phyloP scores from a whole-genome alignment of 1,140 invertebrate genomes.

The Hypsibius dujardini region DNA sequence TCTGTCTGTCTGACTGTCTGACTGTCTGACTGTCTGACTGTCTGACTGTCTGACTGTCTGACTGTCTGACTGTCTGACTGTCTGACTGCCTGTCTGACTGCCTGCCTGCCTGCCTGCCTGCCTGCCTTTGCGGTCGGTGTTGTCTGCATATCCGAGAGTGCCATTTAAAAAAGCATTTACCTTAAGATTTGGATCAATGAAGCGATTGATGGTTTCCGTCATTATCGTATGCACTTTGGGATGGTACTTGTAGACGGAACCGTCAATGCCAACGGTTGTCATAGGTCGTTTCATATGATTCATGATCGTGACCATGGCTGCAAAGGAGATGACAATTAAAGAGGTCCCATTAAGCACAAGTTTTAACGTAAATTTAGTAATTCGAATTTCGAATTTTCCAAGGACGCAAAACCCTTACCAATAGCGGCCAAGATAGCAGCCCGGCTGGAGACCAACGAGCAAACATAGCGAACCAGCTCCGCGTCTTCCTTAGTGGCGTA shows the following conservation, averaged over 20 bases:
- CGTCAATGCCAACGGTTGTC: slow-evolving; percentile 90
- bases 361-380: slow-evolving; percentile 12
- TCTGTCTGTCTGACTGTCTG: too few species aligned
- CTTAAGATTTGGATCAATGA: slow-evolving; percentile 42
- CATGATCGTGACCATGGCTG: slow-evolving; percentile 51
- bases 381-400: slow-evolving; percentile 7
- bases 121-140: too few species aligned
- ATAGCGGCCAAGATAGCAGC: slow-evolving; percentile 85
- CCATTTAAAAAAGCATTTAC: slow-evolving; percentile 20
- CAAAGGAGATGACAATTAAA: slow-evolving; percentile 21
- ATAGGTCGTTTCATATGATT: slow-evolving; percentile 62
- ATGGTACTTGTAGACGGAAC: slow-evolving; percentile 93
- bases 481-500: slow-evolving; percentile 64
- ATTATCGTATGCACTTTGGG: slow-evolving; percentile 91
- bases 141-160: neutral
- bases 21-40: neutral
- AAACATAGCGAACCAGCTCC: slow-evolving; percentile 68
- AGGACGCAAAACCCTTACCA: slow-evolving; percentile 41
- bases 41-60: neutral
- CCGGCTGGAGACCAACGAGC: slow-evolving; percentile 69
- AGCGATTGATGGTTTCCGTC: slow-evolving; percentile 67
- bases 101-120: too few species aligned
- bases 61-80: neutral
- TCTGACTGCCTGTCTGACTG: too few species aligned
- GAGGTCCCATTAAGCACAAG: neutral